Evolutionary conservation across 2,113 vertebrate genomes (phyloP).

Genomic region (Mesitornis unicolor): DNA sequence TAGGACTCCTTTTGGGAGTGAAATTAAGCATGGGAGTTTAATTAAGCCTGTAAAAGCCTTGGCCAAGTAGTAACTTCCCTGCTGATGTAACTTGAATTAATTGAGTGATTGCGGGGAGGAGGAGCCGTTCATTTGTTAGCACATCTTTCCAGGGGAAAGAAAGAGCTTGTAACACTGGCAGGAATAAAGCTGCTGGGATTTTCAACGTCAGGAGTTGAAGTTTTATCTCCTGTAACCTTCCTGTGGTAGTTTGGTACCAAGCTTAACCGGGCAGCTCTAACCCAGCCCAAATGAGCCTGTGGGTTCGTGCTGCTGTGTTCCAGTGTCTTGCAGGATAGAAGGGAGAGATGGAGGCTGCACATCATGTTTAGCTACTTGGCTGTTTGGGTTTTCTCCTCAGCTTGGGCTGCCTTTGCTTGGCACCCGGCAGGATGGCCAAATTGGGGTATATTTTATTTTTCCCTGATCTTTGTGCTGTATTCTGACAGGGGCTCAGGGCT

Average conservation of each 20-base stretch:
- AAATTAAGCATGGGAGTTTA: too few relatives aligned
- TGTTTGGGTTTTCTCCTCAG: not conserved
- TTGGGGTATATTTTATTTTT: not conserved
- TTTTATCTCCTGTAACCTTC: not conserved
- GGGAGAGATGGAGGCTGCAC: not conserved
- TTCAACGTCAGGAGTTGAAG: not conserved
- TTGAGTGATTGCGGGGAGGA: not conserved
- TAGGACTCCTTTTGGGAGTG: not conserved
- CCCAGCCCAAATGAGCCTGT: not conserved
- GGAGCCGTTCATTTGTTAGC: not conserved
- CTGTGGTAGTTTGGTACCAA: not conserved
- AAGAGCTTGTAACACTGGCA: not conserved
- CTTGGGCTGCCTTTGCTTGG: not conserved
- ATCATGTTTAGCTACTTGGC: not conserved
- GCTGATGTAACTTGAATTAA: not conserved
- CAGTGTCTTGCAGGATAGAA: not conserved
- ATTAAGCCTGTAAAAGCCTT: not conserved
- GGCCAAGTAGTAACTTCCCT: not conserved
- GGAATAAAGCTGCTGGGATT: not conserved
- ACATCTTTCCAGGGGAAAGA: not conserved
- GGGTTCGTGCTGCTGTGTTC: not conserved
- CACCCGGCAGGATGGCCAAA: not conserved
- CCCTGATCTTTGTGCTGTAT: not conserved
- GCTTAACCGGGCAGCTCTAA: not conserved
- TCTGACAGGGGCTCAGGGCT: not conserved